These are phyloP conservation scores for Itoplectis maculator DNA, from an alignment of 2,888 invertebrate species.

Conservation along the genomic window DNA sequence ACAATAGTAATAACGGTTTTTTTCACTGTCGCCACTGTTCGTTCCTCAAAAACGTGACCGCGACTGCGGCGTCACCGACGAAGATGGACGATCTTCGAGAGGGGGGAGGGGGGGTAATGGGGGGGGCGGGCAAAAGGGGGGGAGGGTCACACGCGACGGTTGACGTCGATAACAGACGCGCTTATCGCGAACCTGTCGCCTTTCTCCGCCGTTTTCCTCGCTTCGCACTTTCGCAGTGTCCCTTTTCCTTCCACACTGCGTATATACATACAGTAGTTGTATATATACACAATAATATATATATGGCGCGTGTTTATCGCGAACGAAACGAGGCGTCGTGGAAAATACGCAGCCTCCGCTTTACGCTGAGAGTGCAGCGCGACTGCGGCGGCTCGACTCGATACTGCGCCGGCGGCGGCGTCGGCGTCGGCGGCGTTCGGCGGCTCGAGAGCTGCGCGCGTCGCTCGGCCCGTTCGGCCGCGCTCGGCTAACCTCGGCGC, in stretches of 20 bases:
- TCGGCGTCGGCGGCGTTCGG: too few relatives aligned
- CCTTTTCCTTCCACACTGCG: too few relatives aligned
- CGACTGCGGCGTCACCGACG: slow-evolving; percentile 42
- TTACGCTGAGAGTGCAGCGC: slow-evolving; percentile 82
- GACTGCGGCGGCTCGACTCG: slow-evolving; percentile 79
- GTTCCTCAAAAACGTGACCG: slow-evolving; percentile 34
- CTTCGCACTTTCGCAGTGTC: too few relatives aligned
- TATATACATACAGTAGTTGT: slow-evolving; percentile 25
- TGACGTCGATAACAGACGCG: slow-evolving; percentile 61
- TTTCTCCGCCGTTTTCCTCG: too few relatives aligned
- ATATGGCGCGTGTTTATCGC: slow-evolving; percentile 34
- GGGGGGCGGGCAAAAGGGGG: too few relatives aligned
- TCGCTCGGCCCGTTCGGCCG: too few relatives aligned
- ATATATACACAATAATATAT: slow-evolving; percentile 25
- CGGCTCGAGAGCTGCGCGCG: too few relatives aligned
- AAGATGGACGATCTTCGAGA: slow-evolving; percentile 43
- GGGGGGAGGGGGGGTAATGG: slow-evolving; percentile 11
- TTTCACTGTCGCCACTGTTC: too few relatives aligned
- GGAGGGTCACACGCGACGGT: slow-evolving; percentile 60
- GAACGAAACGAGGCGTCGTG: slow-evolving; percentile 55
- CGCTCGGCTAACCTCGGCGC: too few relatives aligned
- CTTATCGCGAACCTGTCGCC: slow-evolving; percentile 48
- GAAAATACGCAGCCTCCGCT: slow-evolving; percentile 74
- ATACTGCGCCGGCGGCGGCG: slow-evolving; percentile 78
- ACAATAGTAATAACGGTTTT: slow-evolving; percentile 30